A percentile compares a stretch with the other conserved stretches of the same genome.
Conservation (phyloP, 2,797 vertebrate species). For the Sebastes iracundus region DNA sequence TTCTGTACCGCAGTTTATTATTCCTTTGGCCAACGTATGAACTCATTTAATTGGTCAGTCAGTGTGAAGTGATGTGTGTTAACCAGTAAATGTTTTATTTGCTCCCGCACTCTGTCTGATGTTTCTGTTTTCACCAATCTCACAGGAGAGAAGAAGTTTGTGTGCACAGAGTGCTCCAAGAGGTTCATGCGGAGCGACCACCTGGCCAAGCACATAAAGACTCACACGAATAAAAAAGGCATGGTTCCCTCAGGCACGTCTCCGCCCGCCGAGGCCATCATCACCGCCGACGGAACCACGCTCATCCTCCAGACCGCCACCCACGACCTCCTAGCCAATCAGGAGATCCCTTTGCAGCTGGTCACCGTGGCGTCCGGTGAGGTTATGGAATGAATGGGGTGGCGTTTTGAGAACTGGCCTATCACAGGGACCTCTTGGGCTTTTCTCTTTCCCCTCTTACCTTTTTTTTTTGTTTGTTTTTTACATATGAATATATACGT, state of each 20-base stretch:
- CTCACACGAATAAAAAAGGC: conserved; percentile 99
- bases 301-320: conserved; percentile 93
- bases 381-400: conserved; percentile 93
- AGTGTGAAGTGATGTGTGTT: not conserved
- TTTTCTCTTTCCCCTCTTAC: conserved; percentile 63
- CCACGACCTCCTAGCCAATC: conserved; percentile 96
- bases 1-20: not conserved
- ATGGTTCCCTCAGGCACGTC: conserved; percentile 88
- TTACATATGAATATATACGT: conserved; percentile 86
- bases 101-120: not conserved
- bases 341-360: conserved; percentile 99
- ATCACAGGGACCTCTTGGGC: conserved; percentile 76
- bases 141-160: conserved; percentile 99
- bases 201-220: conserved; percentile 99
- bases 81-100: not conserved
- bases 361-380: conserved; percentile 97
- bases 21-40: not conserved
- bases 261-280: conserved; percentile 90
- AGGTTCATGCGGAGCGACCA: conserved; percentile 99
- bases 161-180: conserved; percentile 98
- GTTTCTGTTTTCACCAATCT: not conserved
- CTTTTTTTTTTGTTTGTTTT: conserved; percentile 87
- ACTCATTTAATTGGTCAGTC: not conserved
- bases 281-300: conserved; percentile 95
- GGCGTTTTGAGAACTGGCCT: conserved; percentile 77